Evolutionary conservation across 1,140 invertebrate genomes (phyloP), one percentile per base, ranked within the genome.

Genomic region (Bicyclus anynana): DNA sequence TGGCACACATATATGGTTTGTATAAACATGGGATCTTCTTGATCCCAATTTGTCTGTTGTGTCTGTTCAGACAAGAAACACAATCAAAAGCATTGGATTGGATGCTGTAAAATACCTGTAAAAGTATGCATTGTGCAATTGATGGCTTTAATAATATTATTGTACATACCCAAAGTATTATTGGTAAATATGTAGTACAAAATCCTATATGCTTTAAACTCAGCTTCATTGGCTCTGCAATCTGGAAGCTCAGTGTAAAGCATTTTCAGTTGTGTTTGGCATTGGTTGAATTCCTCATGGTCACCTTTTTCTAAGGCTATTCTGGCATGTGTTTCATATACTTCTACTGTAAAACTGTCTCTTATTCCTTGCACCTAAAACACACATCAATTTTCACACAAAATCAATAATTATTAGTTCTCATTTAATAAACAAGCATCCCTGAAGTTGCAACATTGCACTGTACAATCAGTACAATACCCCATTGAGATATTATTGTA

Each of bases 231-330:
- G 17, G 92, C 92, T 51, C 93, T 94, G 20, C 94, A 82, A 62
- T 91, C 84, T 21, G 87, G 87, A 57, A 90, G 60, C 75, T 96
- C 94, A 54, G 91, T 82, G 83, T 98, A 99, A 7, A 99, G 90
- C 90, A 97, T 95, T 91, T 96, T 96, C 20, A 99, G 89, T 89
- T 99, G 98, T 33, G 97, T 98, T 89, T 99, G 98, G 85, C 98
- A 99, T 81, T 99, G 98, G 91, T 99, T 99, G 79, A 99, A 99
- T 84, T 99, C 98, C 83, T 98, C 97, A 84, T 98, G 97, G 81
- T 99, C 98, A 38, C 96, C 96, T 87, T 97, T 98, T 83, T 99
- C 98, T 78, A 99, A 91, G 49, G 98, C 98, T 77, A 99, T 97
- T 53, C 97, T 91, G 7, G 97, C 98, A 91, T 99, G 98, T 1